Evolutionary conservation across 2,888 invertebrate genomes (phyloP).

Genomic region (Emmelina monodactyla): DNA sequence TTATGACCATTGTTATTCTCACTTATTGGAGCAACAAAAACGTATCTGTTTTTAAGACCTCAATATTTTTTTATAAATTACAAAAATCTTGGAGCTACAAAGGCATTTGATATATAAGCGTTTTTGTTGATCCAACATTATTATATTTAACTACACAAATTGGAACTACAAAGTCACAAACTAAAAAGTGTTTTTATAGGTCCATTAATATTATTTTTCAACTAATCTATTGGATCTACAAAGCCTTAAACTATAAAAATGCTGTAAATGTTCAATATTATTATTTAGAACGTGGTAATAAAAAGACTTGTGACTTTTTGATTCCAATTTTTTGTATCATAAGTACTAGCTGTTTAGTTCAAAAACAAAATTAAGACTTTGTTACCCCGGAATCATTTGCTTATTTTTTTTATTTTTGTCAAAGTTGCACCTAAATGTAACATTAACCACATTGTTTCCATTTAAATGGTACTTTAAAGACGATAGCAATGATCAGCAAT

Average conservation of each 20-base stretch:
- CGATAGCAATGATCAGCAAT: too few relatives aligned
- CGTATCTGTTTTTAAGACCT: conserved; percentile 6
- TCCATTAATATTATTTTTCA: too few relatives aligned
- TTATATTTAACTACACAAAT: conserved; percentile 7
- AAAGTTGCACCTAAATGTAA: too few relatives aligned
- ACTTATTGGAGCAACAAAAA: conserved; percentile 5
- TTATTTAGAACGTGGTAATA: conserved; percentile 2
- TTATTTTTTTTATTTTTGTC: too few relatives aligned
- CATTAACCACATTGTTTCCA: too few relatives aligned
- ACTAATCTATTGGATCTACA: too few relatives aligned
- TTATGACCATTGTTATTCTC: conserved; percentile 10
- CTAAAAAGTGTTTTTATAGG: too few relatives aligned
- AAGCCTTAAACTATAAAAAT: too few relatives aligned
- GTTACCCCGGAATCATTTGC: neutral
- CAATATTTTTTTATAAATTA: conserved; percentile 5
- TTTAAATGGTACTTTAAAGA: too few relatives aligned
- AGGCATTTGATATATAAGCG: conserved; percentile 3
- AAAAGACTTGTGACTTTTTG: too few relatives aligned
- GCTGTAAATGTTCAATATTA: conserved; percentile 4
- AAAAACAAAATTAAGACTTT: too few relatives aligned
- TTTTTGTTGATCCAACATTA: conserved; percentile 9
- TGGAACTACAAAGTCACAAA: conserved; percentile 9
- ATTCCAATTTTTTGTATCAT: conserved; percentile 9
- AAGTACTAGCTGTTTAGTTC: conserved; percentile 3
- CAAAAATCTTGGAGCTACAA: neutral